A percentile compares a stretch with the other conserved stretches of the same genome.
Evolutionary conservation across 2,113 vertebrate species (phyloP).

Genomic region (Anarhynchus alexandrinus): DNA sequence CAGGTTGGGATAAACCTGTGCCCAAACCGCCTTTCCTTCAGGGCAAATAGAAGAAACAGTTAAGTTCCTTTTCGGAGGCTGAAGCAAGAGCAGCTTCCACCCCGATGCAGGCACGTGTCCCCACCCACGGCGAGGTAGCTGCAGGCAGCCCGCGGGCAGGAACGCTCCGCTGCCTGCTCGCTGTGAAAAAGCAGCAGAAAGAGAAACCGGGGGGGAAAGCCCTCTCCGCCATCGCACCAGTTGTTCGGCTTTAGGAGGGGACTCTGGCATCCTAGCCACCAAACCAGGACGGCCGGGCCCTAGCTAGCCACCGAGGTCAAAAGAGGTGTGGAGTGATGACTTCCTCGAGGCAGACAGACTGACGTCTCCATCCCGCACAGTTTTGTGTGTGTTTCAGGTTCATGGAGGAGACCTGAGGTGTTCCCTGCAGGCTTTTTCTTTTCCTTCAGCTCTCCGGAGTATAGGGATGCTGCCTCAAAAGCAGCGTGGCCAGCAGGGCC

Average conservation of each 20-base stretch:
- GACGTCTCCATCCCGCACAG: neutral
- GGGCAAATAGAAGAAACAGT: neutral
- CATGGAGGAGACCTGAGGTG: fast-evolving
- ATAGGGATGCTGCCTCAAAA: neutral
- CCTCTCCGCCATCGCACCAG: fast-evolving
- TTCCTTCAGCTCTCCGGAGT: neutral
- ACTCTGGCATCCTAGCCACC: neutral
- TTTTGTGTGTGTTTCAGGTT: neutral
- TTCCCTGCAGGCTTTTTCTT: neutral
- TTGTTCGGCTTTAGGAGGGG: fast-evolving
- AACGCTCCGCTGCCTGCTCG: neutral
- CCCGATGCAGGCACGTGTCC: neutral
- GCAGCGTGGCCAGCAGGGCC: neutral
- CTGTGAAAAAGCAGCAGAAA: neutral
- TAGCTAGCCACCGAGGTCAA: no score
- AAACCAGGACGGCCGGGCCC: fast-evolving
- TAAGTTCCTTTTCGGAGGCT: neutral
- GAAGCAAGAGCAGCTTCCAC: neutral
- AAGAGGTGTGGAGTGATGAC: neutral
- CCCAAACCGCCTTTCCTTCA: neutral
- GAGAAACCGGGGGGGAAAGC: neutral
- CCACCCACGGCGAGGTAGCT: fast-evolving
- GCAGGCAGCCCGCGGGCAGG: neutral
- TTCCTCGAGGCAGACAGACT: neutral
- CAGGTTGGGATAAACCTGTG: neutral